Percentiles rank a stretch among this genome's conserved stretches.
These are phyloP conservation scores for Hemibagrus wyckioides DNA, from an alignment of 2,113 vertebrate species.

Conservation along the genomic window DNA sequence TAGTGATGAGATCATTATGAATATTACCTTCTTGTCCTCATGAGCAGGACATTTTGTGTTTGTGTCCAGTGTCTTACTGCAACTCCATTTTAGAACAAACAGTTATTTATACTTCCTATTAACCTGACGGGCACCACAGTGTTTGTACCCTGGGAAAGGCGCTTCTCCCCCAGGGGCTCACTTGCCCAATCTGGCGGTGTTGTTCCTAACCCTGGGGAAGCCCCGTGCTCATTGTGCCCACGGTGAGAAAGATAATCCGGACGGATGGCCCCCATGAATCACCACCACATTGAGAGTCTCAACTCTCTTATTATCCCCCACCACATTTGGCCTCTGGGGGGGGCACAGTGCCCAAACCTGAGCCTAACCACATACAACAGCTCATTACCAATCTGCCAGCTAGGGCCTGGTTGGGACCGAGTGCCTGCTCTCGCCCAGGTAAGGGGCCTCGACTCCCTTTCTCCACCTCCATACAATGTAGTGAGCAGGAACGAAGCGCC, in stretches of 20 bases:
- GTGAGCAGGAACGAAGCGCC: constrained; percentile 48
- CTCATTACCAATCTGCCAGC: constrained; percentile 87
- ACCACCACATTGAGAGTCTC: constrained; percentile 83
- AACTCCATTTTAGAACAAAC: constrained; percentile 51
- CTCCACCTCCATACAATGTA: constrained; percentile 53
- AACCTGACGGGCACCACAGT: constrained; percentile 48
- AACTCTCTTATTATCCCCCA: constrained; percentile 84
- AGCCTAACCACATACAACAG: constrained; percentile 82
- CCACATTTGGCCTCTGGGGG: constrained; percentile 82
- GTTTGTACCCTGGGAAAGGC: constrained; percentile 58
- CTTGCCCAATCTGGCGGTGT: constrained; percentile 80
- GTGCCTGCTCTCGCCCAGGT: constrained; percentile 86
- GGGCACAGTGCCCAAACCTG: constrained; percentile 78
- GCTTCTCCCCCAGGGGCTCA: constrained; percentile 75
- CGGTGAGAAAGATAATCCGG: constrained; percentile 85
- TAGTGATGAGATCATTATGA: background rate
- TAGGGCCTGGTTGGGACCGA: constrained; percentile 79
- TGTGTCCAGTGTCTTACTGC: constrained; percentile 44
- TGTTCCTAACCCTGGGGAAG: constrained; percentile 81
- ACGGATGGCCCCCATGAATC: constrained; percentile 86
- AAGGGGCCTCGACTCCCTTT: constrained; percentile 73
- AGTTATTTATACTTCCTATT: constrained; percentile 52
- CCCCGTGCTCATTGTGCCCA: constrained; percentile 81
- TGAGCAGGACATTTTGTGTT: constrained; percentile 39
- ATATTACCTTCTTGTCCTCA: constrained; percentile 3